Base-by-base conservation (phyloP, 2,888 invertebrate genomes). In the Lepidocyrtinus sp. region DNA sequence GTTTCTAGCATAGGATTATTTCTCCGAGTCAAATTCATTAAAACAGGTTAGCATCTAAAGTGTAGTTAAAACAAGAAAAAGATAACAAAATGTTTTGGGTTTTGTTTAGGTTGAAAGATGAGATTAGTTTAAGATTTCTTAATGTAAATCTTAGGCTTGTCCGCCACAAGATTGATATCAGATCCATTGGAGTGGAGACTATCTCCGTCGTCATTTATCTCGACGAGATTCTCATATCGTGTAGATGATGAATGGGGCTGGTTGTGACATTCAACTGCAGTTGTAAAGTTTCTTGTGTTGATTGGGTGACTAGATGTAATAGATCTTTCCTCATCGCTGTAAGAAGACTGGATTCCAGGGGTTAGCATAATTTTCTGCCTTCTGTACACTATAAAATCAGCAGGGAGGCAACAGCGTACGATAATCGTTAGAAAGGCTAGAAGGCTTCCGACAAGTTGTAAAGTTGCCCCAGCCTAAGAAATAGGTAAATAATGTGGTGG, bases 301-400 rank as follows among this genome's bases (percentile, higher is more conserved):
- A 9, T 17, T 19, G 9, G 25, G 1, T 26, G 2, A 1, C 2
- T 2, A 12, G 61, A 59, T 24, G 26, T 2, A 12, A 24, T 67
- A 61, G 74, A 75, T 67, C 65, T 59, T 0, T 59, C 59, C 1
- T 36, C 65, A 1, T 62, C 63, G n/a, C n/a, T n/a, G 17, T 24
- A 24, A 5, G 69, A 26, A 0, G 61, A 50, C 17, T 75, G 75
- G 17, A 69, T 75, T 9, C 69, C 69, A 2, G 75, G 63, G 12
- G 63, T 26, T 50, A 69, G 45, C 63, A 50, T 27, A 15, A 75
- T 27, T 25, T 71, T 59, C 26, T 27, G 25, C 19, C 81, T 36
- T 25, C 75, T 62, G 27, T 81, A 81, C 1, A 75, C 61, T 17
- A 75, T 67, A 50, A 81, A 81, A 25, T 81, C 81, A 17, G 81